Conservation (phyloP, 2,113 vertebrate genomes). For the Oreochromis aureus region DNA sequence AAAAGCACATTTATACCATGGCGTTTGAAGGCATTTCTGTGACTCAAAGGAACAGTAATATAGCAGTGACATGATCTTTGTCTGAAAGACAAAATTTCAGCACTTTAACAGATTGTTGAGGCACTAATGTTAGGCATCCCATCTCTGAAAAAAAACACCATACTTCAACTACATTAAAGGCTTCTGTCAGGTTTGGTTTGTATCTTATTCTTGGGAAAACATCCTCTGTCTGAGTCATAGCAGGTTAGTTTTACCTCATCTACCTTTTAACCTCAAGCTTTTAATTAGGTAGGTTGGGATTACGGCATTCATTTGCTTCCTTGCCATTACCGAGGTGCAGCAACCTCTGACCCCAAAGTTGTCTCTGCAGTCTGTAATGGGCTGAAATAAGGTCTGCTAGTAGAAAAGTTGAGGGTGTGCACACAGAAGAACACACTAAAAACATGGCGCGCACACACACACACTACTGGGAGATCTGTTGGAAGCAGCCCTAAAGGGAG, state of each 20-base stretch:
- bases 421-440: constrained; percentile 10
- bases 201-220: constrained; percentile 55
- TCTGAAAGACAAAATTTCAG: neutral
- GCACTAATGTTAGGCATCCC: neutral
- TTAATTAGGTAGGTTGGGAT: constrained; percentile 49
- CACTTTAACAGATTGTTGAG: neutral
- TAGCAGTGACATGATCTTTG: neutral
- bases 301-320: constrained; percentile 46
- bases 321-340: constrained; percentile 31
- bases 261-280: constrained; percentile 62
- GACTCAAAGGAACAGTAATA: neutral
- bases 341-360: constrained; percentile 47
- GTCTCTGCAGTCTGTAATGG: constrained; percentile 52
- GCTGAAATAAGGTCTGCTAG: constrained; percentile 25
- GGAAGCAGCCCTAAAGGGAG: constrained; percentile 44
- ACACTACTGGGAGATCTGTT: constrained; percentile 21
- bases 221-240: constrained; percentile 61
- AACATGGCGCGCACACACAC: neutral
- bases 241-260: constrained; percentile 55
- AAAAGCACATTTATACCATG: neutral
- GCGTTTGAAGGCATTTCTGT: neutral
- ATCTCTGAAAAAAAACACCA: neutral
- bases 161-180: constrained; percentile 23
- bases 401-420: neutral
- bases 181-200: constrained; percentile 37